Conservation (phyloP, 1,140 invertebrate genomes). For the Drosophila murphyi region DNA sequence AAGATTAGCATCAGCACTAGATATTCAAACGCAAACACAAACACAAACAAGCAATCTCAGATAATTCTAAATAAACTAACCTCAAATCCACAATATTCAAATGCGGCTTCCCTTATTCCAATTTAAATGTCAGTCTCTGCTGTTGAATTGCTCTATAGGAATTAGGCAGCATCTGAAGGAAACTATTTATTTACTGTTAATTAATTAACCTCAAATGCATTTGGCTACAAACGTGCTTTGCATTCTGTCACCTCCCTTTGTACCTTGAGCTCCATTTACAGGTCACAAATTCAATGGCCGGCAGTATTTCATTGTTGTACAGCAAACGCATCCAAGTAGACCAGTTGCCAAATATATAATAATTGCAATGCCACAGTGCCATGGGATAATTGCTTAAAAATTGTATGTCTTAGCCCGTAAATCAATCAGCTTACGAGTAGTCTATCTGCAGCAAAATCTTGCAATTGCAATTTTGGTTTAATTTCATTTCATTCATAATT, state of each 20-base stretch:
- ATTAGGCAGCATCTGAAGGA: neutral
- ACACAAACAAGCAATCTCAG: neutral
- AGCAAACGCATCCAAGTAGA: neutral
- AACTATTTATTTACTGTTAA: slow-evolving; percentile 6
- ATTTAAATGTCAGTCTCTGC: neutral
- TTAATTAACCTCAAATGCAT: slow-evolving; percentile 27
- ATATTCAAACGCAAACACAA: neutral
- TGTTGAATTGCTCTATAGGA: neutral
- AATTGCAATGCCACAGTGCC: neutral
- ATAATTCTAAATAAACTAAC: slow-evolving; percentile 6
- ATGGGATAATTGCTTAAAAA: too few relatives aligned
- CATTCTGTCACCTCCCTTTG: neutral
- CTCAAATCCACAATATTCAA: slow-evolving; percentile 1
- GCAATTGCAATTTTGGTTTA: too few relatives aligned
- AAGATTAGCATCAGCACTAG: neutral
- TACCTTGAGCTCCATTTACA: neutral
- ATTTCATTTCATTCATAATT: too few relatives aligned
- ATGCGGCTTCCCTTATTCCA: slow-evolving; percentile 11
- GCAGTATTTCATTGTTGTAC: too few relatives aligned
- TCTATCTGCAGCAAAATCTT: too few relatives aligned
- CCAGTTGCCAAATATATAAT: neutral
- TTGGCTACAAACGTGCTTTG: neutral
- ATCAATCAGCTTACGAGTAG: too few relatives aligned
- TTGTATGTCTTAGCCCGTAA: too few relatives aligned
- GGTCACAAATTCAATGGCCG: neutral